phyloP scores from a whole-genome alignment of 2,888 invertebrate genomes.

The Ormyrus labotus region DNA sequence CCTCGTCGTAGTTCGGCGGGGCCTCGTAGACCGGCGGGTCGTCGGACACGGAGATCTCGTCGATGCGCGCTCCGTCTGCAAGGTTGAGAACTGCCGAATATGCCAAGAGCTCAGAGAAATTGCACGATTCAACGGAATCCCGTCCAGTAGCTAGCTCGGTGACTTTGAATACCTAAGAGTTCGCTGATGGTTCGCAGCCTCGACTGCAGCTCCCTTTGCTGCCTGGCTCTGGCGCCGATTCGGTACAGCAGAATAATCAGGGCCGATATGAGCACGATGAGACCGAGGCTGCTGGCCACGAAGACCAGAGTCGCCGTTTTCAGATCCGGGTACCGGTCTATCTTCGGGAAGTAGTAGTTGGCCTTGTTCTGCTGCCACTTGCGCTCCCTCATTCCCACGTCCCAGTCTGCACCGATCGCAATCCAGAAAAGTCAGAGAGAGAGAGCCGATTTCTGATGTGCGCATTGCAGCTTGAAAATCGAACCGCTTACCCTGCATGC shows the following conservation, averaged over 20 bases:
- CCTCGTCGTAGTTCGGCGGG: slow-evolving; percentile 84
- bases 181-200: slow-evolving; percentile 84
- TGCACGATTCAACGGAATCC: slow-evolving; percentile 5
- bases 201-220: slow-evolving; percentile 81
- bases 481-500: slow-evolving; percentile 76
- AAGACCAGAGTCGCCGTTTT: slow-evolving; percentile 82
- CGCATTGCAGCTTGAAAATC: not conserved
- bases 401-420: slow-evolving; percentile 76
- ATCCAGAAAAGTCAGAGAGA: not conserved
- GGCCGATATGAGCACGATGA: slow-evolving; percentile 80
- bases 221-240: slow-evolving; percentile 80
- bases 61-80: slow-evolving; percentile 76
- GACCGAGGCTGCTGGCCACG: slow-evolving; percentile 80
- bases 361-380: slow-evolving; percentile 83
- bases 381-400: slow-evolving; percentile 77
- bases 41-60: slow-evolving; percentile 78
- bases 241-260: slow-evolving; percentile 81
- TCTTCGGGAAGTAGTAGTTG: slow-evolving; percentile 85
- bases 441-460: not conserved
- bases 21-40: slow-evolving; percentile 84
- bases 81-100: slow-evolving; percentile 68
- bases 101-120: slow-evolving; percentile 31
- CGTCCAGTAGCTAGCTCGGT: not conserved
- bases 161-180: slow-evolving; percentile 78
- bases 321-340: slow-evolving; percentile 81